Base-by-base conservation (phyloP, 2,888 invertebrate genomes). In the Bhutanitis thaidina region DNA sequence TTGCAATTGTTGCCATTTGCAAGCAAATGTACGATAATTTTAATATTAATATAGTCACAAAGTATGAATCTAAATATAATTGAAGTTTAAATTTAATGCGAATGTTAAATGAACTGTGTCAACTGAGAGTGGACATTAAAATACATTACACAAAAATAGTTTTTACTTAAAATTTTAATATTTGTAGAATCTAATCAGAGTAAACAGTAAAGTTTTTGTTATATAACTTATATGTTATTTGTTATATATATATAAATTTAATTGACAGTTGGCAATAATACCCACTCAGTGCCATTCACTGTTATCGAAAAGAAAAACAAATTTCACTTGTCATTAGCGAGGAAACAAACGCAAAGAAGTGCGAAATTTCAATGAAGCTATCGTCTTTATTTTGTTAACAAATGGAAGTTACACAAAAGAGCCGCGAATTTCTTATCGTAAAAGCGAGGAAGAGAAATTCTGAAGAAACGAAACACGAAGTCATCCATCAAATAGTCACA, bases 401-500 rank as follows among this genome's bases (percentile, higher is more conserved):
- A 64, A 63, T 65, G 62, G 59, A 60, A 68, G 64, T 64, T 40
- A 61, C 59, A 68, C 62, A 65, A 63, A 65, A 59, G 63, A 57
- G 51, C 57, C 53, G 58, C 60, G 65, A 71, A 69, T 67, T 65
- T 61, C 60, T 58, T 55, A 56, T 47, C 55, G 56, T 58, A 52
- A 43, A 56, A 55, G 55, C 49, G 48, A 50, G 57, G 55, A 60
- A 38, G 38, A 54, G 56, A 66, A 70, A 69, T 69, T 65, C 64
- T 62, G 59, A 59, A 60, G 63, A 61, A 64, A 60, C 63, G 64
- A 66, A 65, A 67, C 68, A 73, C 57, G 55, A 57, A 63, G 67
- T 66, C 74, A 75, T 75, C 77, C 69, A 77, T 74, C 77, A 76
- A 71, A 68, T 55, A 59, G 45, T 40, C 51, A 34, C 27, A 36